These are phyloP conservation scores for Cinara cedri DNA, from an alignment of 2,888 invertebrate species.

Conservation along the genomic window DNA sequence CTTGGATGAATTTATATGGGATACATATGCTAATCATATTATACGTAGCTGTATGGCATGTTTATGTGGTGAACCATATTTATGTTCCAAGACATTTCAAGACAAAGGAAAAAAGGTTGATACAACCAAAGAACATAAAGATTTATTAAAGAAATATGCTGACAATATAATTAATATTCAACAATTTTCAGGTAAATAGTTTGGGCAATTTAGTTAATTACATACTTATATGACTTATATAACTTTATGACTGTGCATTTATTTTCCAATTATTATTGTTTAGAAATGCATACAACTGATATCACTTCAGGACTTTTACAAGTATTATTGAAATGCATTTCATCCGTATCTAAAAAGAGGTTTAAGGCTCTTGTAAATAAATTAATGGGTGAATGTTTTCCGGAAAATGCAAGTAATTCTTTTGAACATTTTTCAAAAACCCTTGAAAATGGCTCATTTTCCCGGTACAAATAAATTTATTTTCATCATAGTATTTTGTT, in stretches of 20 bases:
- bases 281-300: conserved; percentile 73
- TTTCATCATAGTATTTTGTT: conserved; percentile 22
- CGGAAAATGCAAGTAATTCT: conserved; percentile 62
- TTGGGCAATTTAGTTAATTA: background rate
- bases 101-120: conserved; percentile 34
- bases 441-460: conserved; percentile 39
- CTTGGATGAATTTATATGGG: conserved; percentile 82
- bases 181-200: conserved; percentile 67
- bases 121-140: conserved; percentile 64
- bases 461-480: conserved; percentile 13
- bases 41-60: conserved; percentile 75
- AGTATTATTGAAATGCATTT: conserved; percentile 70
- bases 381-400: conserved; percentile 67
- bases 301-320: conserved; percentile 77
- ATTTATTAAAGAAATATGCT: conserved; percentile 71
- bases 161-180: conserved; percentile 74
- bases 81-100: conserved; percentile 25
- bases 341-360: conserved; percentile 68
- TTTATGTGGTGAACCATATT: conserved; percentile 70
- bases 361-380: conserved; percentile 65
- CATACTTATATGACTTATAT: no score
- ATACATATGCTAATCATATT: conserved; percentile 78
- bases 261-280: conserved; percentile 58
- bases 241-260: background rate
- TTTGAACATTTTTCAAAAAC: conserved; percentile 58